Base-by-base conservation (phyloP, 2,888 invertebrate genomes). In the Catocala fraxini region DNA sequence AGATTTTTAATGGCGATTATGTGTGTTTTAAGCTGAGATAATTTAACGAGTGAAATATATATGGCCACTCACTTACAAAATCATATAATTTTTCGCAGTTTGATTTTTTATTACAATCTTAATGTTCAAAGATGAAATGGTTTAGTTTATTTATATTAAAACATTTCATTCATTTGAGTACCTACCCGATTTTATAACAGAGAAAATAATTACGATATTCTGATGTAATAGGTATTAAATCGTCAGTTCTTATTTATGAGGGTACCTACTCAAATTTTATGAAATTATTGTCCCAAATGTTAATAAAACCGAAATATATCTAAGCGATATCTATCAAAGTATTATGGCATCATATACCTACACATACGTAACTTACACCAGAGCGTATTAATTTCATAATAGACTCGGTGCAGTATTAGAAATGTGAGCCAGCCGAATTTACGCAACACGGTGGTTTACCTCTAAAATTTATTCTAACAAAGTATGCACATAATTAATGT, bases 301-400 rank as follows among this genome's bases (percentile, higher is more conserved):
- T 53, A 58, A 53, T 59, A 56, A 46, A 53, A 46, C 46, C 42
- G 53, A 39, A 56, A 48, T 48, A 33, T 35, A 59, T 35, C 54
- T 49, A 45, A 55, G 52, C 52, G 59, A 65, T 43, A 61, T 34
- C 56, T 52, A 57, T 57, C 53, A 47, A 63, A 59, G 48, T 69
- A 69, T 70, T 71, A 68, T 71, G 67, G 54, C 72, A 71, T 65
- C 54, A 62, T 46, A 49, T 57, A 56, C 43, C 13, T 49, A 49
- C 49, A 49, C 13, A 39, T 56, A 63, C 59, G 69, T 70, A 71
- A 68, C 66, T 56, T 54, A 64, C 42, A 68, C 62, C 63, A 47
- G 63, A 59, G 56, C 63, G 68, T 70, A 75, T 75, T 69, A 53
- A 65, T 80, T 79, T 78, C 76, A 75, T 71, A 77, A 76, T 69